Evolutionary conservation across 2,113 vertebrate species (phyloP).

Genomic region (Aptenodytes patagonicus): DNA sequence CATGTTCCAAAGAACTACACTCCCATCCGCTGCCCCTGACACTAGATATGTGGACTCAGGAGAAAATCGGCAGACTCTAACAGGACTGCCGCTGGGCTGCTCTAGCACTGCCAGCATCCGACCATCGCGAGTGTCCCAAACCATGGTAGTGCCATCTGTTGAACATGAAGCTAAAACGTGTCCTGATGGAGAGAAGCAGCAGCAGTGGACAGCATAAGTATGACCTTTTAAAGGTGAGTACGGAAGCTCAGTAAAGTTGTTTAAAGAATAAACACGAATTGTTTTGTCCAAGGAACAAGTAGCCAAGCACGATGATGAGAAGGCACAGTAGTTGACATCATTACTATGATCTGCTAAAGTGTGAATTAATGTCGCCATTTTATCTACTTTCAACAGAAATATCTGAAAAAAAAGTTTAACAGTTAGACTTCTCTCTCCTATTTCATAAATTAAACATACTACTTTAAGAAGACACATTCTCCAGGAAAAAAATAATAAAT

Average conservation of each 20-base stretch:
- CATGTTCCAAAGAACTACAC: conserved; percentile 85
- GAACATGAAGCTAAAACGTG: conserved; percentile 88
- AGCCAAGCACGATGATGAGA: conserved; percentile 83
- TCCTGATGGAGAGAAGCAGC: conserved; percentile 89
- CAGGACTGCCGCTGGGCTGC: conserved; percentile 85
- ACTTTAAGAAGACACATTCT: background rate
- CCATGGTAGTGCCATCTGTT: conserved; percentile 84
- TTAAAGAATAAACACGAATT: conserved; percentile 80
- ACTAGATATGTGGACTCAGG: conserved; percentile 73
- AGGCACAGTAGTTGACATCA: conserved; percentile 90
- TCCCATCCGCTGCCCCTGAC: conserved; percentile 88
- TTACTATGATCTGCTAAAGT: conserved; percentile 86
- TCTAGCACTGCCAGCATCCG: conserved; percentile 78
- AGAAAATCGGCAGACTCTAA: conserved; percentile 86
- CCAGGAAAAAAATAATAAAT: background rate
- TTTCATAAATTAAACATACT: background rate
- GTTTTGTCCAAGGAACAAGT: conserved; percentile 95
- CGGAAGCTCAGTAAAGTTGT: conserved; percentile 79
- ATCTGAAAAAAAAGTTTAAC: conserved; percentile 51
- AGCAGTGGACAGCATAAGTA: conserved; percentile 90
- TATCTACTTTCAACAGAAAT: background rate
- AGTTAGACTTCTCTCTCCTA: background rate
- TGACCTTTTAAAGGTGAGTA: conserved; percentile 88
- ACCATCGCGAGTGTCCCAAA: conserved; percentile 81
- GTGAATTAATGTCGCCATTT: conserved; percentile 86